Conservation (phyloP, 1,140 invertebrate genomes). For the Pentalonia nigronervosa region DNA sequence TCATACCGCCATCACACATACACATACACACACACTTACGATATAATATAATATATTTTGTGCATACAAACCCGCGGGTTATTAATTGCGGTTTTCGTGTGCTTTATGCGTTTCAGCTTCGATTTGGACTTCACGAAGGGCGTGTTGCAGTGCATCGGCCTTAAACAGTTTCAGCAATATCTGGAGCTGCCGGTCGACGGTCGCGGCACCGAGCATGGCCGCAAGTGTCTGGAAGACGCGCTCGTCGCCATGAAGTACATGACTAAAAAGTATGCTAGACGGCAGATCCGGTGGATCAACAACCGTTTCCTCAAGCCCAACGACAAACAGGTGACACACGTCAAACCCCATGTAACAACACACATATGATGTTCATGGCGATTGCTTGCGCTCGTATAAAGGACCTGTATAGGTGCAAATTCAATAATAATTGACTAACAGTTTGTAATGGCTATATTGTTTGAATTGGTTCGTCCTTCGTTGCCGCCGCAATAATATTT, state of each 20-base stretch:
- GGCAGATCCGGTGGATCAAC: constrained; percentile 39
- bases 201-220: neutral
- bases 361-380: neutral
- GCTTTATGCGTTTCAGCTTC: neutral
- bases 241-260: constrained; percentile 33
- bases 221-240: neutral
- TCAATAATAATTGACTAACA: neutral
- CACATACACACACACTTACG: too few relatives aligned
- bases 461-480: too few relatives aligned
- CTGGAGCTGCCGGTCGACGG: neutral
- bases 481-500: neutral
- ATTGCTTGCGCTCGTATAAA: neutral
- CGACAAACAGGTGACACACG: constrained; percentile 38
- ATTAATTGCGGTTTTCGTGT: neutral
- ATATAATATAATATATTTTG: neutral
- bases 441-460: neutral
- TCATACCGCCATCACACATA: too few relatives aligned
- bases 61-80: neutral
- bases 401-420: neutral
- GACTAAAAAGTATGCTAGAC: constrained; percentile 41
- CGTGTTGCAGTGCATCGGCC: constrained; percentile 45
- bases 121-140: constrained; percentile 39
- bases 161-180: constrained; percentile 46
- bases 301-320: constrained; percentile 36
- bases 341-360: too few relatives aligned